Evolutionary conservation across 1,140 invertebrate species (phyloP), one percentile per base, ranked within the genome.

Genomic region (Campodea augens): DNA sequence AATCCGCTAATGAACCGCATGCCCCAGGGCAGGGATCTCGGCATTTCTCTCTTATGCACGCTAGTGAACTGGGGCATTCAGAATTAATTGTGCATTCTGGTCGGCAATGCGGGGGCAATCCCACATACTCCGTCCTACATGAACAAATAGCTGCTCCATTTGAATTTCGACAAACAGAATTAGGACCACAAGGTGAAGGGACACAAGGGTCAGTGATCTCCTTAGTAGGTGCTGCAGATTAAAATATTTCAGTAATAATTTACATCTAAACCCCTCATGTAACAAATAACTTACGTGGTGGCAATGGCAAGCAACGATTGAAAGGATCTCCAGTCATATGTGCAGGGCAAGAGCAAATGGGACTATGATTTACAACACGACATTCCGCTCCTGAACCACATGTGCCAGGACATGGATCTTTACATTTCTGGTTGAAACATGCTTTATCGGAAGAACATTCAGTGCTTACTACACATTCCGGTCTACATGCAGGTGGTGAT

Each of bases 181-280:
- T 76, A 12, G 74, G 71, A 44, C 78, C 78, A 61, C 79, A 83
- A 19, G 75, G 75, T 39, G 74, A 74, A 41, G 76, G 74, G 40
- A 67, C 57, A 52, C 78, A 81, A 13, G 73, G 72, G 53, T 76
- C 27, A 15, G 27, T 7, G 27, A 15, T 15, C 15, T 32, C 54
- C 37, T 15, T 60, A 53, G 47, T 62, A 59, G 13, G 55, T 52
- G 10, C 61, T 61, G 49, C 62, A 64, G 1, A 56, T 56, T 4
- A 54, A 45, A 32, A 32, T 15, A 15, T n/a, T 32, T 7, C 27
- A 32, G 15, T 10, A 32, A 32, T 7, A 15, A 32, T 32, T 32
- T 10, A 15, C 27, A 32, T 32, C 7, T 15, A 32, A 32, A 32
- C 15, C 7, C 15, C 7, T 32, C 27, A 32, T 7, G 27, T 32